Evolutionary conservation across 1,140 invertebrate genomes (phyloP).

Genomic region (Drosophila kurseongensis): DNA sequence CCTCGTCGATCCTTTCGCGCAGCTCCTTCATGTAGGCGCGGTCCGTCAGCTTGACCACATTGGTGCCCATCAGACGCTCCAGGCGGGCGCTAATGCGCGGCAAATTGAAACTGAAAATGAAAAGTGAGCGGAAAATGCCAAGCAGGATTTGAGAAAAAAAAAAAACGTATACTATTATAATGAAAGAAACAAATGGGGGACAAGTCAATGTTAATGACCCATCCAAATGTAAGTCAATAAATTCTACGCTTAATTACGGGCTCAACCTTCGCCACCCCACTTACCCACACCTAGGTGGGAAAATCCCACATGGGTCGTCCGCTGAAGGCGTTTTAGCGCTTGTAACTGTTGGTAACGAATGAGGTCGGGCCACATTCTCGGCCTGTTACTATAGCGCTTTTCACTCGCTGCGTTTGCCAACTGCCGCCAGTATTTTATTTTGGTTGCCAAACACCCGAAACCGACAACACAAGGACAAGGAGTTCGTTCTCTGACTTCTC

Average conservation of each 20-base stretch:
- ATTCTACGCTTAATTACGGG: slow-evolving; percentile 49
- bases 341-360: slow-evolving; percentile 81
- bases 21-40: slow-evolving; percentile 87
- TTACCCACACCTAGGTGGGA: slow-evolving; percentile 27
- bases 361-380: slow-evolving; percentile 60
- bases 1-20: slow-evolving; percentile 86
- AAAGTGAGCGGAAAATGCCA: slow-evolving; percentile 17
- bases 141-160: neutral
- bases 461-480: slow-evolving; percentile 69
- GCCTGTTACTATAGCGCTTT: slow-evolving; percentile 48
- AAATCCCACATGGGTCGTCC: slow-evolving; percentile 44
- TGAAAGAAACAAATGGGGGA: slow-evolving; percentile 16
- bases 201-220: slow-evolving; percentile 44
- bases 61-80: slow-evolving; percentile 88
- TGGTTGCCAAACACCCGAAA: slow-evolving; percentile 76
- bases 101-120: slow-evolving; percentile 85
- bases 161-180: slow-evolving; percentile 4
- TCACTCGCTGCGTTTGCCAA: slow-evolving; percentile 42
- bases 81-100: slow-evolving; percentile 86
- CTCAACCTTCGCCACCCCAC: slow-evolving; percentile 10
- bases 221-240: slow-evolving; percentile 40
- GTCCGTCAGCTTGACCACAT: slow-evolving; percentile 87
- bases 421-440: slow-evolving; percentile 57
- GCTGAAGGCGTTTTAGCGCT: slow-evolving; percentile 67
- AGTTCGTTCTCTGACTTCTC: slow-evolving; percentile 15